Percentiles rank a stretch among this genome's conserved stretches.
phyloP scores from a whole-genome alignment of 2,113 vertebrate species.

The Falcunculus frontatus region DNA sequence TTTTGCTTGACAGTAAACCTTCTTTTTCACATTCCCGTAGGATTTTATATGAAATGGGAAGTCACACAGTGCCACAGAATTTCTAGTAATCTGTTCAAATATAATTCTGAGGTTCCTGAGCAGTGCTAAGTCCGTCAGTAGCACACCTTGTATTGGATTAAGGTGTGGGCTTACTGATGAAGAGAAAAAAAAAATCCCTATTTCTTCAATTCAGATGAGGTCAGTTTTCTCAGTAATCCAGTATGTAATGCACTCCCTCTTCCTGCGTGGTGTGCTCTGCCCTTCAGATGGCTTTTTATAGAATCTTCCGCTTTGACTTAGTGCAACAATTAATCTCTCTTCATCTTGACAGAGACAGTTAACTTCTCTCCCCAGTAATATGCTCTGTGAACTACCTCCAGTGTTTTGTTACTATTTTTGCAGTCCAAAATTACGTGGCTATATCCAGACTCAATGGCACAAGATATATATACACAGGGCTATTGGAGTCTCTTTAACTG shows the following conservation, averaged over 20 bases:
- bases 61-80: neutral
- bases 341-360: neutral
- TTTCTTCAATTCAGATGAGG: neutral
- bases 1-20: neutral
- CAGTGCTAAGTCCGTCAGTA: neutral
- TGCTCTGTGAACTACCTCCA: neutral
- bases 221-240: neutral
- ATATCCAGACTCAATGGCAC: neutral
- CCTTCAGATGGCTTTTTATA: neutral
- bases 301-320: neutral
- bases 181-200: neutral
- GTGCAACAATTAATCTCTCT: constrained; percentile 13
- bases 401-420: constrained; percentile 3
- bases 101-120: neutral
- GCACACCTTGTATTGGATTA: fast-evolving
- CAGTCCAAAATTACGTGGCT: neutral
- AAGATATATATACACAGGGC: neutral
- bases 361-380: neutral
- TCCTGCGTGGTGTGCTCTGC: neutral
- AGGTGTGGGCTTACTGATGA: neutral
- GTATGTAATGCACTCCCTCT: neutral
- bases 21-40: neutral
- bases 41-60: neutral
- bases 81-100: neutral
- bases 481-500: neutral